Evolutionary conservation across 2,888 invertebrate species (phyloP).

Genomic region (Fissipunctia ypsillon): DNA sequence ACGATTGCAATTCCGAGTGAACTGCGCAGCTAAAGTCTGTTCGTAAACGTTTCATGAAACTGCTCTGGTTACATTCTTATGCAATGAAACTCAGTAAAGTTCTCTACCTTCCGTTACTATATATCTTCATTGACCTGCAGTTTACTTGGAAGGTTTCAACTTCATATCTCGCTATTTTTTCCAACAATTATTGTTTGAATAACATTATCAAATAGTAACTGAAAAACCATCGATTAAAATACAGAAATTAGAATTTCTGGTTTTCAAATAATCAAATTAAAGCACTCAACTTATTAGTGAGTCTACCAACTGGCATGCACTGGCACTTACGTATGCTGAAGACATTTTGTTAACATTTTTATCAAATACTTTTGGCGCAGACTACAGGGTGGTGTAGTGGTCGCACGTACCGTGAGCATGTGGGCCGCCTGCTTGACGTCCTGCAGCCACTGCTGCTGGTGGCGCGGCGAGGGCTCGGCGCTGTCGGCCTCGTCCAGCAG

Average conservation of each 20-base stretch:
- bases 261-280: no score
- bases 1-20: not conserved
- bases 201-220: no score
- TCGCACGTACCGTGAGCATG: slow-evolving; percentile 64
- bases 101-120: not conserved
- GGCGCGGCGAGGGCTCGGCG: slow-evolving; percentile 77
- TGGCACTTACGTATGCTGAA: not conserved
- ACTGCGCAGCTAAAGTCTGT: not conserved
- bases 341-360: not conserved
- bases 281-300: not conserved
- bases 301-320: not conserved
- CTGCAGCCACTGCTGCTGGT: slow-evolving; percentile 79
- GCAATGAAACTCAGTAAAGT: not conserved
- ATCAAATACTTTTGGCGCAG: not conserved
- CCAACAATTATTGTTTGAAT: not conserved
- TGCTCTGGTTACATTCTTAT: not conserved
- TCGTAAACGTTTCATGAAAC: not conserved
- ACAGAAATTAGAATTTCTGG: no score
- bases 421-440: slow-evolving; percentile 75
- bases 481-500: slow-evolving; percentile 77
- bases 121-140: no score
- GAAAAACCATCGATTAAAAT: no score
- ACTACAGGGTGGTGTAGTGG: not conserved
- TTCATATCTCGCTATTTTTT: not conserved
- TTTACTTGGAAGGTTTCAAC: no score